Percentiles rank a stretch among this genome's conserved stretches.
These are phyloP conservation scores for Eupsilia transversa DNA, from an alignment of 2,888 invertebrate genomes.

Conservation along the genomic window DNA sequence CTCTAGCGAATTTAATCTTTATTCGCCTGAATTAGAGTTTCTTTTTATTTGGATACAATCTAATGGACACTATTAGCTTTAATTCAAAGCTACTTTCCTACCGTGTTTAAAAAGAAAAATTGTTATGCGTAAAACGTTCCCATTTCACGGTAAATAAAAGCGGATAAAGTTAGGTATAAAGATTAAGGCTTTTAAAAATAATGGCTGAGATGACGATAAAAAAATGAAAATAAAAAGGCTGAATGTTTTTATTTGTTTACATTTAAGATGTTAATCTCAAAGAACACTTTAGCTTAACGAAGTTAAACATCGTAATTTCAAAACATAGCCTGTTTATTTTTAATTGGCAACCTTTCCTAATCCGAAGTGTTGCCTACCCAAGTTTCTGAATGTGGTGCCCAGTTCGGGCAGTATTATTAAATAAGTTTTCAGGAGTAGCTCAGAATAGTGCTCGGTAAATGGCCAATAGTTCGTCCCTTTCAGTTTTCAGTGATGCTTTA, in stretches of 20 bases:
- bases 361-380: conserved; percentile 30
- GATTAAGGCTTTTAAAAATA: conserved; percentile 69
- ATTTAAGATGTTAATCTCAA: conserved; percentile 46
- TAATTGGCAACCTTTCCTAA: conserved; percentile 49
- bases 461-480: conserved; percentile 16
- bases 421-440: conserved; percentile 36
- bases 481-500: conserved; percentile 14
- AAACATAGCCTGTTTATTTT: conserved; percentile 42
- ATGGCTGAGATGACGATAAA: conserved; percentile 52
- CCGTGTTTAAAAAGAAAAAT: conserved; percentile 59
- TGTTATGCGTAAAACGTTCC: conserved; percentile 64
- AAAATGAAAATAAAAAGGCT: conserved; percentile 54
- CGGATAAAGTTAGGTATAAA: conserved; percentile 63
- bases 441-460: conserved; percentile 27
- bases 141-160: conserved; percentile 70
- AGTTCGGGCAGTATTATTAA: conserved; percentile 34
- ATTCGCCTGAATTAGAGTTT: conserved; percentile 7
- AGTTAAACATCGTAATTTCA: conserved; percentile 26
- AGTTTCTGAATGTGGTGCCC: conserved; percentile 12
- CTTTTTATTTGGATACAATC: conserved; percentile 32
- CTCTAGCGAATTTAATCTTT: conserved; percentile 23
- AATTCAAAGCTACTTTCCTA: conserved; percentile 51
- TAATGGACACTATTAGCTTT: conserved; percentile 57
- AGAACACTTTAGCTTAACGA: conserved; percentile 35
- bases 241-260: conserved; percentile 48